phyloP scores from a whole-genome alignment of 1,140 invertebrate species.

The Temnothorax curvispinosus region DNA sequence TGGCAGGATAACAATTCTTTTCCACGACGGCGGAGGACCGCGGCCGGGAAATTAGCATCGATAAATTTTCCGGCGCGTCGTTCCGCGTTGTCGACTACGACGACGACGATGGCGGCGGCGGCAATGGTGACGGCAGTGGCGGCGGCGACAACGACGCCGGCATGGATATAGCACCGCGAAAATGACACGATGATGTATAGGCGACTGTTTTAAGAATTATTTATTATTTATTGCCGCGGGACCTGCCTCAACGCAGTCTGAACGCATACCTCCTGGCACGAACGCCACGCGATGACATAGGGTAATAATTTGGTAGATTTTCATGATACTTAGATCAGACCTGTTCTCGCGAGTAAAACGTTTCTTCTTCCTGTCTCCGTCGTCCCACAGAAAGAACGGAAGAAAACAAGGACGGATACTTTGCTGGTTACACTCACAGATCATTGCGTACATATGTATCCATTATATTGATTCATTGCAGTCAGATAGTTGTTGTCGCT shows the following conservation, averaged over 20 bases:
- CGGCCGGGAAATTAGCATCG: conserved; percentile 85
- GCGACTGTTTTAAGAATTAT: conserved; percentile 85
- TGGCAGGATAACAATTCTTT: conserved; percentile 82
- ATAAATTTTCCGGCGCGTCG: conserved; percentile 84
- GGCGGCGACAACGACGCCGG: conserved; percentile 34
- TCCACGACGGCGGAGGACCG: conserved; percentile 76
- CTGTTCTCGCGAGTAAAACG: neutral
- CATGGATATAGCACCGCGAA: conserved; percentile 75
- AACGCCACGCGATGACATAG: conserved; percentile 27
- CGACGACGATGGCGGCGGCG: conserved; percentile 37
- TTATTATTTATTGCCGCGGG: conserved; percentile 83
- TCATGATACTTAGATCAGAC: conserved; percentile 18
- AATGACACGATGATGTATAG: conserved; percentile 86
- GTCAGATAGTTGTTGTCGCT: neutral
- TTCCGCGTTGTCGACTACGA: conserved; percentile 74
- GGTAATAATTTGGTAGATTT: conserved; percentile 49
- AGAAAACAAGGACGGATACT: neutral
- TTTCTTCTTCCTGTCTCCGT: neutral
- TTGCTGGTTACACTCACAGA: neutral
- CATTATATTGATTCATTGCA: neutral
- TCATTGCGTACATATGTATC: too few species aligned
- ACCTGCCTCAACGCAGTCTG: conserved; percentile 27
- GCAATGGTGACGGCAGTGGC: conserved; percentile 39
- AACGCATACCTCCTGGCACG: conserved; percentile 43
- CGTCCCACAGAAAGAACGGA: neutral